Percentiles rank a stretch among this genome's conserved stretches.
phyloP scores from a whole-genome alignment of 2,888 invertebrate genomes.

The Eilema caniola region DNA sequence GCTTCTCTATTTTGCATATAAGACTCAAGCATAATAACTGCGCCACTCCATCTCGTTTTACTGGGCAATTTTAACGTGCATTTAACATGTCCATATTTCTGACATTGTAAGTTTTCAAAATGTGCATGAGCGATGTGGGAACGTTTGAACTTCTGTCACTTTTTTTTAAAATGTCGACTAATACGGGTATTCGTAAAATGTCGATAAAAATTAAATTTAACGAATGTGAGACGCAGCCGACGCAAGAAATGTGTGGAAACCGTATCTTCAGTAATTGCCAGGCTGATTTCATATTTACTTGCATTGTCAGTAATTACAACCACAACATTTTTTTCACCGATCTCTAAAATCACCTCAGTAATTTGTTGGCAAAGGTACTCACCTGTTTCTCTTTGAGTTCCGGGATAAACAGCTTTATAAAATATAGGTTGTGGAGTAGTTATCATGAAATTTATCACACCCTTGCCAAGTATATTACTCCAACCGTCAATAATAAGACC shows the following conservation, averaged over 20 bases:
- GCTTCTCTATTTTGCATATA: constrained; percentile 2
- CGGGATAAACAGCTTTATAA: too few relatives aligned
- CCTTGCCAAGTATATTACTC: too few relatives aligned
- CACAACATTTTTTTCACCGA: not conserved
- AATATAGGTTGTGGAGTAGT: too few relatives aligned
- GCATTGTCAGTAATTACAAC: constrained; percentile 2
- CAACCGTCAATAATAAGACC: too few relatives aligned
- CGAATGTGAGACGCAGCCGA: too few relatives aligned
- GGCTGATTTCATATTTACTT: constrained; percentile 10
- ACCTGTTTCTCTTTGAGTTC: too few relatives aligned
- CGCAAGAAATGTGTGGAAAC: constrained; percentile 5
- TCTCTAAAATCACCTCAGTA: not conserved
- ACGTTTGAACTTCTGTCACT: not conserved
- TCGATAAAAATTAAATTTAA: too few relatives aligned
- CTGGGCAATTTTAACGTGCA: constrained; percentile 8
- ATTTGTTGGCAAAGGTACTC: too few relatives aligned
- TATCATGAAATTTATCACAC: too few relatives aligned
- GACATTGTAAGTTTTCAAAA: constrained; percentile 3
- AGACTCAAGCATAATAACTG: constrained; percentile 5
- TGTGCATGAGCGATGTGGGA: constrained; percentile 6
- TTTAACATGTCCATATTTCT: constrained; percentile 9
- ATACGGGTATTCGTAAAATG: not conserved
- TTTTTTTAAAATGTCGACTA: not conserved
- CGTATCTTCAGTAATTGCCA: constrained; percentile 1
- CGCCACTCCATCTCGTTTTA: constrained; percentile 4